Base-by-base conservation (phyloP, 2,888 invertebrate genomes). In the Prenolepis imparis region DNA sequence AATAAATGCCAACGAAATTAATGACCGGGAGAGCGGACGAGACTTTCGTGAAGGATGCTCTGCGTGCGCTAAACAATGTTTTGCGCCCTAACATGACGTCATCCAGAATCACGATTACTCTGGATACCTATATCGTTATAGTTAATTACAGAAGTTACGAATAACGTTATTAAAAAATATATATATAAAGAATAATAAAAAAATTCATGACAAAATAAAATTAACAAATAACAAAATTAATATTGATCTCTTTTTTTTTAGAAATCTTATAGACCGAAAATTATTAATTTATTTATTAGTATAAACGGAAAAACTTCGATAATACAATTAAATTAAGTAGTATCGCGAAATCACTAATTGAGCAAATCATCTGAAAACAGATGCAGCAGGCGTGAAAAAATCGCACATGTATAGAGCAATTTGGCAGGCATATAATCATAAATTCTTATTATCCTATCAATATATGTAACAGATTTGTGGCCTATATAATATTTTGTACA, bases 1-100 rank as follows among this genome's bases (percentile, higher is more conserved):
- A 80, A 89, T 84, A 82, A 81, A 86, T 77, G 81, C 82, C 41
- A 84, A 82, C 81, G 67, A 68, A 74, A 85, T 82, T 63, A 83
- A 87, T 78, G 39, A 24, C 15, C 39, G 15, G 36, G 32, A 57
- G 63, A 68, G 66, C 24, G 28, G 63, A 82, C 39, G 41, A 52
- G 64, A 57, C 63, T 44, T 55, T 59, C n/a, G 57, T 48, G 70
- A 32, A 48, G 36, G 15, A 63, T 44, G 32, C 82, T 72, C 83
- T 70, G 86, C 83, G 80, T 81, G 52, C 70, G 52, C 73, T 70
- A 70, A 78, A 78, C n/a, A 18, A 70, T n/a, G 67, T 41, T 44
- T 78, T n/a, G 28, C 32, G 44, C 15, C 11, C 18, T 78, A 18
- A 24, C 9, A 32, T 77, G 57, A 68, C 12, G 57, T 78, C 44